phyloP scores from a whole-genome alignment of 2,888 invertebrate species.

The Cantharis lateralis region DNA sequence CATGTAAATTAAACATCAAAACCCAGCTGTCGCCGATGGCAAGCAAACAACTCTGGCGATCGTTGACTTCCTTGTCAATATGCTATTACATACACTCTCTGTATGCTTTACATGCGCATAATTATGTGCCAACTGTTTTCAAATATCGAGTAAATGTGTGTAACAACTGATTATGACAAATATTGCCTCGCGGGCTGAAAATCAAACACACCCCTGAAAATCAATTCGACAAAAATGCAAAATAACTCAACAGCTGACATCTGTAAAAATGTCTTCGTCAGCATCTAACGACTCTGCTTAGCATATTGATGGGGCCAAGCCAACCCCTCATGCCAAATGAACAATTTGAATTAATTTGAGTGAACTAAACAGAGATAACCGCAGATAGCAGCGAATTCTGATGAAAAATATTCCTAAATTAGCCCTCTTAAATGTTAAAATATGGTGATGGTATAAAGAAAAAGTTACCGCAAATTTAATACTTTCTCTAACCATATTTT shows the following conservation, averaged over 20 bases:
- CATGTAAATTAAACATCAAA: conserved; percentile 30
- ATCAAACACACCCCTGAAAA: neutral
- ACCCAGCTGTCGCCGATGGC: conserved; percentile 23
- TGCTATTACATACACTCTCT: conserved; percentile 26
- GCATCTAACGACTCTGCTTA: conserved; percentile 25
- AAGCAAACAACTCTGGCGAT: conserved; percentile 14
- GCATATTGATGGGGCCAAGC: conserved; percentile 38
- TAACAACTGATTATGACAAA: conserved; percentile 14
- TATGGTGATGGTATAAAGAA: conserved; percentile 34
- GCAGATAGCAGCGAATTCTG: conserved; percentile 36
- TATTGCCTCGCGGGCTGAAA: neutral
- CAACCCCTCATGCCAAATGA: conserved; percentile 31
- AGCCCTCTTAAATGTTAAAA: conserved; percentile 39
- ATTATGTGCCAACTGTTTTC: conserved; percentile 33
- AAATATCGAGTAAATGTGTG: conserved; percentile 7
- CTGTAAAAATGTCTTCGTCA: conserved; percentile 15
- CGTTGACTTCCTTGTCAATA: conserved; percentile 29
- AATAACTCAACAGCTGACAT: conserved; percentile 14
- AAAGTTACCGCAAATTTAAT: conserved; percentile 23
- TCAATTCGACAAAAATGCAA: neutral
- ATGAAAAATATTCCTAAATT: conserved; percentile 38
- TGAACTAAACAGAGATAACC: conserved; percentile 38
- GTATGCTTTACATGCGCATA: conserved; percentile 22
- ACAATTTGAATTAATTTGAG: conserved; percentile 35
- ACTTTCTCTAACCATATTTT: conserved; percentile 5